phyloP scores from a whole-genome alignment of 2,888 invertebrate species.

The Drosophila pullipes region DNA sequence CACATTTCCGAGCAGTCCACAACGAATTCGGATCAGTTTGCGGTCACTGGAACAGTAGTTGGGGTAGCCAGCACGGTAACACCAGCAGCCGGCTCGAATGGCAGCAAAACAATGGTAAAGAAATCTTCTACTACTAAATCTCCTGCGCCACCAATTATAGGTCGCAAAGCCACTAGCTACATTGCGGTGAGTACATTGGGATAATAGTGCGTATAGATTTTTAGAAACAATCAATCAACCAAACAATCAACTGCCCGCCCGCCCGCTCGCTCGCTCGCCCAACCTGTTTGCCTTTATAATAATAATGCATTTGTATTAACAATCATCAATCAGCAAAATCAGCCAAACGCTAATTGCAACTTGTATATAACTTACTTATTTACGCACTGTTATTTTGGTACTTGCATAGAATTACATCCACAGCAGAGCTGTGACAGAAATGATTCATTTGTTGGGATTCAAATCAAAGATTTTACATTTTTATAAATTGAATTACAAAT shows the following conservation, averaged over 20 bases:
- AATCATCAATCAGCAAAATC: conserved; percentile 31
- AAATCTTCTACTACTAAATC: conserved; percentile 84
- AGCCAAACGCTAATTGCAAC: conserved; percentile 32
- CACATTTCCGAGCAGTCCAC: conserved; percentile 73
- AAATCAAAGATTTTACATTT: background rate
- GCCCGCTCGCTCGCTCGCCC: conserved; percentile 33
- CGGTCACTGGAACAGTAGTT: conserved; percentile 3
- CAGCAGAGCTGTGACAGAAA: conserved; percentile 1
- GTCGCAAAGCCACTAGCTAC: conserved; percentile 88
- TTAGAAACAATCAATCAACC: conserved; percentile 61
- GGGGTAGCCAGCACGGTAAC: conserved; percentile 43
- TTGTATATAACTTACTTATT: conserved; percentile 67
- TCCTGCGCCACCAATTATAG: conserved; percentile 86
- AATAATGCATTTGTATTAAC: conserved; percentile 16
- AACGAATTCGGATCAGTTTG: conserved; percentile 62
- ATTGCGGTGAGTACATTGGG: conserved; percentile 86
- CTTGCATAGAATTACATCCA: conserved; percentile 60
- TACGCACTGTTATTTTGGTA: conserved; percentile 81
- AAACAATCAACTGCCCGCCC: conserved; percentile 10
- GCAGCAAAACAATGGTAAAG: conserved; percentile 75
- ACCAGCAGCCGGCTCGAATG: conserved; percentile 30
- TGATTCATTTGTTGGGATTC: conserved; percentile 5
- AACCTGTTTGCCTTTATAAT: conserved; percentile 7
- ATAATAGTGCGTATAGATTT: conserved; percentile 76
- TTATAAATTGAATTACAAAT: background rate